A percentile compares a stretch with the other conserved stretches of the same genome.
These are phyloP conservation scores for Tolmerus cingulatus DNA, from an alignment of 2,888 invertebrate genomes.

Conservation along the genomic window DNA sequence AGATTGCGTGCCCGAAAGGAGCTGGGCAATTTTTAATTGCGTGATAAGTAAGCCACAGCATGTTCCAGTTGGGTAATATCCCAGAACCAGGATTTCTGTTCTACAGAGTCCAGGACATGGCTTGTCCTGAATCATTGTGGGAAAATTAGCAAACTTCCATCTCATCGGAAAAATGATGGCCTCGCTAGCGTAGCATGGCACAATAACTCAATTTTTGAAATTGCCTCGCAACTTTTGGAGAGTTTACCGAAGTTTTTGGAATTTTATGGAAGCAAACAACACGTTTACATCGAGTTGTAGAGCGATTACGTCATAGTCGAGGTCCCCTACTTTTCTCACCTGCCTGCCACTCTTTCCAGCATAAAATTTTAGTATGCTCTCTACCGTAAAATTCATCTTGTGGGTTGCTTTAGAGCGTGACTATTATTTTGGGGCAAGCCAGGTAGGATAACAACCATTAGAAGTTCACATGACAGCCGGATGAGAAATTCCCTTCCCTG, in stretches of 20 bases:
- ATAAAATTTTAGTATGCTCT: conserved; percentile 10
- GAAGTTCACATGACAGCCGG: background rate
- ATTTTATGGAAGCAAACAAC: background rate
- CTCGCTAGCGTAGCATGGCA: background rate
- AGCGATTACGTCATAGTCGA: background rate
- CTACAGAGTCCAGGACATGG: background rate
- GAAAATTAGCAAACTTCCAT: background rate
- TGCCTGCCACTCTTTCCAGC: background rate
- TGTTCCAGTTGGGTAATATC: background rate
- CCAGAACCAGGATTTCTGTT: background rate
- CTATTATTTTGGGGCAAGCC: background rate
- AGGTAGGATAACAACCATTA: background rate
- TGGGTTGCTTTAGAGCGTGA: conserved; percentile 1
- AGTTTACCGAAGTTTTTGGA: background rate
- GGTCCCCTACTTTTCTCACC: background rate
- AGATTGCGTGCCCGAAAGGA: background rate
- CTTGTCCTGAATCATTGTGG: background rate
- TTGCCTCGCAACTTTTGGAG: background rate
- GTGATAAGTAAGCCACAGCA: background rate
- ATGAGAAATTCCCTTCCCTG: background rate
- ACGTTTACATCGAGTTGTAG: background rate
- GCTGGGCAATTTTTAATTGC: background rate
- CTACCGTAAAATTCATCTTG: conserved; percentile 5
- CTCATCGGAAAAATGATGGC: background rate
- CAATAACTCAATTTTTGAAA: background rate